phyloP scores from a whole-genome alignment of 2,888 invertebrate species.

The Phlogophora meticulosa region DNA sequence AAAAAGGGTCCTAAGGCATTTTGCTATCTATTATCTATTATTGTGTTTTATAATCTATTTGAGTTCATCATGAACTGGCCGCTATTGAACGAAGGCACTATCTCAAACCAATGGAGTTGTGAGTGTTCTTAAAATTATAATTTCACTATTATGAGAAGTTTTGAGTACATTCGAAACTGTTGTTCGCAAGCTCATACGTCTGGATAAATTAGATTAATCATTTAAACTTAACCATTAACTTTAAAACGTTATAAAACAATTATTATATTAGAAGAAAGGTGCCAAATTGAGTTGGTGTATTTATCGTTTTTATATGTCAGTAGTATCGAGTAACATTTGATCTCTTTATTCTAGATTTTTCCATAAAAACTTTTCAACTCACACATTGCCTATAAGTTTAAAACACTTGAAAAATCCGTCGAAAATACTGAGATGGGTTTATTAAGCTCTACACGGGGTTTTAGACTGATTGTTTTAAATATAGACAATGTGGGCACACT shows the following conservation, averaged over 20 bases:
- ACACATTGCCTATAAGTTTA: conserved; percentile 52
- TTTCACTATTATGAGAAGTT: conserved; percentile 18
- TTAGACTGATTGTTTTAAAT: conserved; percentile 68
- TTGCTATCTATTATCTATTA: too few relatives aligned
- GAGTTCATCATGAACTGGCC: too few relatives aligned
- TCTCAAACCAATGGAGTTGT: neutral
- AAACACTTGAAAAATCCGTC: conserved; percentile 69
- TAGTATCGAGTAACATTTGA: conserved; percentile 20
- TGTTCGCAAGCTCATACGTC: conserved; percentile 58
- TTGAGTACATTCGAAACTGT: conserved; percentile 23
- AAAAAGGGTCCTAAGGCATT: conserved; percentile 1
- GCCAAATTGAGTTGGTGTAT: conserved; percentile 38
- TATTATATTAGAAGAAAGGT: conserved; percentile 57
- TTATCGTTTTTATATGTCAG: conserved; percentile 12
- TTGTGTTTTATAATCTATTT: too few relatives aligned
- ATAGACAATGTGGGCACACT: conserved; percentile 68
- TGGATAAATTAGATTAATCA: conserved; percentile 30
- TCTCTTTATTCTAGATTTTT: neutral
- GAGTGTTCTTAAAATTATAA: conserved; percentile 25
- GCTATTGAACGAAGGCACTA: conserved; percentile 14
- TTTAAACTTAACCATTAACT: conserved; percentile 28
- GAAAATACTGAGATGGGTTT: conserved; percentile 74
- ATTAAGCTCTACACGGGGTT: conserved; percentile 82
- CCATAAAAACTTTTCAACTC: conserved; percentile 6
- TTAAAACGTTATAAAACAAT: conserved; percentile 5